Base-by-base conservation (phyloP, 2,888 invertebrate species). In the Drosophila kambysellisi region DNA sequence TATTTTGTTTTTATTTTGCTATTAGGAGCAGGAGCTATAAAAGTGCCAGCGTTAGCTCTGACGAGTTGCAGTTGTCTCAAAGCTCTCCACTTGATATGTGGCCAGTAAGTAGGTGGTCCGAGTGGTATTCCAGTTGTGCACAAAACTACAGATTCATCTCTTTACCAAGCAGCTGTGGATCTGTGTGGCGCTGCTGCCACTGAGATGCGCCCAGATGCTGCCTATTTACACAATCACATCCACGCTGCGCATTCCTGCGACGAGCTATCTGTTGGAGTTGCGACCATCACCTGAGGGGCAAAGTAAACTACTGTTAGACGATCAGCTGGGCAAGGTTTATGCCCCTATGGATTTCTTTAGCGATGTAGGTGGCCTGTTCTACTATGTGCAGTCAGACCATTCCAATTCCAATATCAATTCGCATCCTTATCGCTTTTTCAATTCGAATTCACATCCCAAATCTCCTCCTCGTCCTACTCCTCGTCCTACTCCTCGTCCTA, bases 1-100 rank as follows among this genome's bases (percentile, higher is more conserved):
- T 43, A 11, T 20, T 43, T 43, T 2, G 43, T 20, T 43, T 11
- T 20, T 11, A 20, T 43, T 20, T 43, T 20, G 29, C 17, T 29
- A 29, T 12, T 11, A 30, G 29, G 11, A 11, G n/a, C 11, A 17
- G 51, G n/a, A 6, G 43, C 54, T 84, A 84, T 84, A 87, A 82
- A 84, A 84, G 79, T 41, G 48, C n/a, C 35, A 8, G 41, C 25
- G 11, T 20, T 15, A 32, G 46, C 15, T 9, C 17, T 8, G 7
- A 4, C 32, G 12, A 8, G 57, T 41, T 32, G 70, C 73, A 84
- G 83, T 89, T 58, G 15, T 17, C 29, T 41, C 8, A 50, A 4
- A 39, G 53, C 37, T 30, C 25, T 41, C 25, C 46, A 29, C 35
- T 32, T n/a, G 17, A 37, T 1, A 88, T 88, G 83, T 69, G 81